These are phyloP conservation scores for Lethenteron camtschaticum DNA, from an alignment of 2,113 vertebrate genomes.

Conservation along the genomic window DNA sequence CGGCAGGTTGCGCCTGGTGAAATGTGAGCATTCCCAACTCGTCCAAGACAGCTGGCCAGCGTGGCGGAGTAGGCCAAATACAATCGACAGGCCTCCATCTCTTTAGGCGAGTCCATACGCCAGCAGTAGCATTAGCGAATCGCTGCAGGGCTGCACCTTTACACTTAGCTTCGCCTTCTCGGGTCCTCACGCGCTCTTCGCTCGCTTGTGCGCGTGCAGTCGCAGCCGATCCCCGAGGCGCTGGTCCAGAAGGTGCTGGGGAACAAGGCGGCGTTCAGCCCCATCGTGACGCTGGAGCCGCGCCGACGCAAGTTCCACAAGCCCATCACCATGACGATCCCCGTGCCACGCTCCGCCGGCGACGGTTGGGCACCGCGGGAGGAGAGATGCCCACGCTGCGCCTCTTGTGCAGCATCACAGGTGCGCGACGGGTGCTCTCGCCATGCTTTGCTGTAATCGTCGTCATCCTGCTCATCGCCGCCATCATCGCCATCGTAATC, in stretches of 20 bases:
- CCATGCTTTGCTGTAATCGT: no score
- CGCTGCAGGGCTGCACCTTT: not conserved
- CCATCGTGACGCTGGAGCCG: slow-evolving; percentile 81
- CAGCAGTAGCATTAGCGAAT: not conserved
- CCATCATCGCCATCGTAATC: no score
- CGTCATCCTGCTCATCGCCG: no score
- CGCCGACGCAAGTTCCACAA: slow-evolving; percentile 88
- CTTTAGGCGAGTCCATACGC: no score
- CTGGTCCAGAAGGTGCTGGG: slow-evolving; percentile 81
- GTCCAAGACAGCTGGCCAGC: no score
- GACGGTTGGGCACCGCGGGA: slow-evolving; percentile 65
- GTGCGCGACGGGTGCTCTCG: slow-evolving; percentile 22
- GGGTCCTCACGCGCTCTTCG: not conserved
- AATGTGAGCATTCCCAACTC: no score
- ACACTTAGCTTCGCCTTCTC: not conserved
- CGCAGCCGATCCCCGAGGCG: slow-evolving; percentile 78
- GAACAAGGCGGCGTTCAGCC: slow-evolving; percentile 88
- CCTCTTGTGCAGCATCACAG: slow-evolving; percentile 85
- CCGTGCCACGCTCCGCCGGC: slow-evolving; percentile 71
- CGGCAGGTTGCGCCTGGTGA: no score
- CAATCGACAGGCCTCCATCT: no score
- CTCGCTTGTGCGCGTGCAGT: slow-evolving; percentile 23
- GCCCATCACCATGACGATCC: slow-evolving; percentile 70
- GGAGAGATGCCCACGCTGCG: slow-evolving; percentile 85
- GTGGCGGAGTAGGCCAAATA: no score